phyloP scores from a whole-genome alignment of 1,140 invertebrate genomes.

The Gonatopus flavifemur region DNA sequence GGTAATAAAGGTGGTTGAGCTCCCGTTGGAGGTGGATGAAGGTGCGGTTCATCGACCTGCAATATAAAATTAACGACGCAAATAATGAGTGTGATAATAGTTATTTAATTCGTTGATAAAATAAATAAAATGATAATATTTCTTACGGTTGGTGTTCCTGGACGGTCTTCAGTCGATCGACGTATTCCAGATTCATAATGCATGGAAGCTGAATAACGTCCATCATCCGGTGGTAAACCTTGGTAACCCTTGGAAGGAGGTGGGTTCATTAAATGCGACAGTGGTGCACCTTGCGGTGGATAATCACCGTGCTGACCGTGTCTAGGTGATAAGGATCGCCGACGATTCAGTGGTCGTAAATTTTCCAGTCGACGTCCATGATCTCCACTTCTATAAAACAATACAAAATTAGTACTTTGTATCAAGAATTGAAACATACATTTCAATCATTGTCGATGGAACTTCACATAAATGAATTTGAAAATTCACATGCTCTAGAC shows the following conservation, averaged over 20 bases:
- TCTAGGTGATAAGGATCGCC: slow-evolving; percentile 48
- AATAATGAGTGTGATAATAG: too few relatives aligned
- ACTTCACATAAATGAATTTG: slow-evolving; percentile 1
- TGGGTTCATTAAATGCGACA: slow-evolving; percentile 42
- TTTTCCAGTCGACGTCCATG: slow-evolving; percentile 46
- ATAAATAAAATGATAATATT: background rate
- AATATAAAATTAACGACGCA: slow-evolving; percentile 6
- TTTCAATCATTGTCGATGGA: background rate
- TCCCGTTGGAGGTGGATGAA: slow-evolving; percentile 37
- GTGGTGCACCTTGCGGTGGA: slow-evolving; percentile 26
- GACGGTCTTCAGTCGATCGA: slow-evolving; percentile 63
- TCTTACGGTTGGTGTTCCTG: slow-evolving; percentile 68
- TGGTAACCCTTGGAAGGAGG: slow-evolving; percentile 46
- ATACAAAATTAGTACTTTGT: slow-evolving; percentile 6
- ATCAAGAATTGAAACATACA: background rate
- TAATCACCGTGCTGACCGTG: slow-evolving; percentile 48
- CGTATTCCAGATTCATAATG: slow-evolving; percentile 53
- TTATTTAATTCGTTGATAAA: background rate
- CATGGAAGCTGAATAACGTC: slow-evolving; percentile 48
- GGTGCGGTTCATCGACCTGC: slow-evolving; percentile 53
- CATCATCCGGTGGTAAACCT: slow-evolving; percentile 35
- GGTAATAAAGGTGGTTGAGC: slow-evolving; percentile 47
- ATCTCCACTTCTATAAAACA: slow-evolving; percentile 39
- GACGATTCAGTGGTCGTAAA: slow-evolving; percentile 42
- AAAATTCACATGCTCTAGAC: slow-evolving; percentile 7